Evolutionary conservation across 2,797 vertebrate species (phyloP), one percentile per base, ranked within the genome.

Genomic region (Chelon labrosus): DNA sequence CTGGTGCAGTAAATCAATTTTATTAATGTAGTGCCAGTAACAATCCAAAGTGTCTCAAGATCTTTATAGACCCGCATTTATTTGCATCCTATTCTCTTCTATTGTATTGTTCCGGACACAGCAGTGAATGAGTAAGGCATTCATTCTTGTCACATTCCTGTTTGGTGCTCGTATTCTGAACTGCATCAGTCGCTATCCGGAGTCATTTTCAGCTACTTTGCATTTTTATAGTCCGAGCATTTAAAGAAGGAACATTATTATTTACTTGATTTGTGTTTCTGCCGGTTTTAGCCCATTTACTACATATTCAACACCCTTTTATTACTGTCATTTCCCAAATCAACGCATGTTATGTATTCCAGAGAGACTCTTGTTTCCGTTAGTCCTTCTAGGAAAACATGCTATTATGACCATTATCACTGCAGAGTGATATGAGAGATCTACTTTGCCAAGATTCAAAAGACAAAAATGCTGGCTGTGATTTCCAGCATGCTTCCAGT

Each of bases 301-400:
- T 52, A 27, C 27, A 44, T 13, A 60, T 27, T 7, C 31, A 64
- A 60, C 12, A 56, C 14, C 14, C 12, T 52, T 2, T 37, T 7
- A 20, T 2, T 38, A 55, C 35, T 55, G 27, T 25, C 5, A 52
- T 61, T 56, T 66, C 58, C n/a, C 14, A 65, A 60, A 54, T 46
- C 27, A 52, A 58, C 64, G 17, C 11, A 12, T 37, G 46, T 58
- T 42, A n/a, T 49, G 50, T n/a, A 64, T 68, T 58, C 10, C 10
- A 39, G n/a, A 14, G 37, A 65, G 13, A 5, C 46, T 46, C 44
- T 38, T 4, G 22, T 53, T 72, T 41, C 39, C 53, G 47, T 58
- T 39, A 14, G 37, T 54, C 64, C 37, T 35, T 64, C 47, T n/a
- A 25, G 7, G 12, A 41, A 62, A 47, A 46, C 27, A n/a, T 6